Evolutionary conservation across 2,113 vertebrate genomes (phyloP).

Genomic region (Pomatorhinus ruficollis): DNA sequence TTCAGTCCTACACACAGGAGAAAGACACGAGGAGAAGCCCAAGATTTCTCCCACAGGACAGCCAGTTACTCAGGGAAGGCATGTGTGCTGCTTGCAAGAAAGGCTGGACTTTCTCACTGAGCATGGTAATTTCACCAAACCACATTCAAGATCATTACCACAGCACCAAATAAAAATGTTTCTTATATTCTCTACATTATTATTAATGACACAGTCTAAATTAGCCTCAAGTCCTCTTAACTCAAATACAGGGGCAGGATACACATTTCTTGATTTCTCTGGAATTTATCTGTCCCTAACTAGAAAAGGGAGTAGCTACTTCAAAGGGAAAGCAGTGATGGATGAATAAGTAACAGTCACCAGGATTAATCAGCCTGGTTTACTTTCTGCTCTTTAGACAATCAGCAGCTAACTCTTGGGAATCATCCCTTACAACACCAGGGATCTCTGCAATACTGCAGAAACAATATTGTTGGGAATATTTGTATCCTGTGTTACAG

Average conservation of each 20-base stretch:
- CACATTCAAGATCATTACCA: background rate
- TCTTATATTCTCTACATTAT: background rate
- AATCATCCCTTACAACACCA: background rate
- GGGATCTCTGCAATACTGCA: background rate
- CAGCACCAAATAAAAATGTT: background rate
- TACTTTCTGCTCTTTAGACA: background rate
- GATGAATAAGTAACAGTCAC: background rate
- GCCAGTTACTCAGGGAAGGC: background rate
- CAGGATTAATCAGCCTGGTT: background rate
- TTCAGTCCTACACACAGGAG: background rate
- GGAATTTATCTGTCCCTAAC: background rate
- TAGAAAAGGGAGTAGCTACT: background rate
- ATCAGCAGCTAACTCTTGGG: background rate
- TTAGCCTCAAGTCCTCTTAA: background rate
- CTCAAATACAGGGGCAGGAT: background rate
- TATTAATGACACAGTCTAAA: background rate
- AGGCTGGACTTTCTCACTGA: background rate
- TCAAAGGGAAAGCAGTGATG: background rate
- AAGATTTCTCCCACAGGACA: background rate
- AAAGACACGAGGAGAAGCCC: fast-evolving
- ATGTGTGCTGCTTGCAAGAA: background rate
- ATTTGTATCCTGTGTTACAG: background rate
- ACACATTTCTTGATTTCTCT: background rate
- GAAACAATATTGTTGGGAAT: background rate
- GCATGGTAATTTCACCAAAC: background rate